Base-by-base conservation (phyloP, 2,888 invertebrate species). In the Pyrochroa serraticornis region DNA sequence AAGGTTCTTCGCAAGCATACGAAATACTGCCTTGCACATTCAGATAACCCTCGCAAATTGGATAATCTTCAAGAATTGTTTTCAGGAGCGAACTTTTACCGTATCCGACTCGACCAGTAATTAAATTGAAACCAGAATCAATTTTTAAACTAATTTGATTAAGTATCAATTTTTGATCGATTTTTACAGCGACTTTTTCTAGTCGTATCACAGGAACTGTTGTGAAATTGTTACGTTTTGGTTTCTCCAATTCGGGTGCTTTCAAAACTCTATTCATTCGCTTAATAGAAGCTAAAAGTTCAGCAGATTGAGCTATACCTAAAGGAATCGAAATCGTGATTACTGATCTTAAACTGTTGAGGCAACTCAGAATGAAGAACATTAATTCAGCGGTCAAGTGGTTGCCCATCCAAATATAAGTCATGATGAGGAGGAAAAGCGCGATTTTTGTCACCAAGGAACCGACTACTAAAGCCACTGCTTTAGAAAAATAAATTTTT, bases 61-160 rank as follows among this genome's bases (percentile, higher is more conserved):
- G 65, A 10, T 80, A 65, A 54, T 81, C 81, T 6, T 71, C 74
- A 31, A 81, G 58, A n/a, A 82, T 58, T 1, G 78, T 50, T 55
- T 80, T 74, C 1, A 82, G 59, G 1, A 81, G 39, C 0, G 80
- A 75, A 0, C 79, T 78, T 64, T 89, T 89, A 38, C 89, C 89
- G 5, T 84, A 78, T 12, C 88, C 89, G 1, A 89, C 85, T 1
- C 83, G 81, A 7, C 89, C 89, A 36, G 87, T 82, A 10, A 89
- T 73, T 0, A 84, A 83, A 35, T 80, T 75, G 3, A 84, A 62
- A 36, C 81, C 72, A 2, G 63, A 62, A 9, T 81, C 79, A 0
- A 83, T 70, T 9, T 73, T 72, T 14, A 83, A 58, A 6, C 77
- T 79, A 2, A 84, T 69, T 50, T 81, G 73, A 51, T 73, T 74